Evolutionary conservation across 30 jellyfish, hydroid and myxozoan species (phyloP).

Genomic region (Calvadosia cruxmelitensis): DNA sequence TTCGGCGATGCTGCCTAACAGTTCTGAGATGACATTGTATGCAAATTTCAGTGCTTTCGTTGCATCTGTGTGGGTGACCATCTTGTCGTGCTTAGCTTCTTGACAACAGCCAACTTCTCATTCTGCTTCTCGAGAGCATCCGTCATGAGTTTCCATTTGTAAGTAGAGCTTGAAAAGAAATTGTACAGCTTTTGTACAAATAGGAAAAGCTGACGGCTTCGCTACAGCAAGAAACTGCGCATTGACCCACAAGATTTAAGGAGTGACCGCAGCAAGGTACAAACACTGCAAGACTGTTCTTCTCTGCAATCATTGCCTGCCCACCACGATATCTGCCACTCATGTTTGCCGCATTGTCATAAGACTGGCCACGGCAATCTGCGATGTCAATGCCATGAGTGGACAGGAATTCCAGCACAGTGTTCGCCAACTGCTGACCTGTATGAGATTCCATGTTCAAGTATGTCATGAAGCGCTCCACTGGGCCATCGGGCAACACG

Average conservation of each 20-base stretch:
- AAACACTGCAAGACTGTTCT: conserved; percentile 24
- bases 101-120: neutral
- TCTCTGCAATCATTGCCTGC: conserved; percentile 40
- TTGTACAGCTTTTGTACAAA: conserved; percentile 4
- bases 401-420: conserved; percentile 18
- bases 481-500: conserved; percentile 2
- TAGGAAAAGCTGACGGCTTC: conserved; percentile 38
- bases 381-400: conserved; percentile 19
- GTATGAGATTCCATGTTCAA: neutral
- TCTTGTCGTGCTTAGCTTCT: neutral
- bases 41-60: conserved; percentile 12
- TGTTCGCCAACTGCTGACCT: conserved; percentile 1
- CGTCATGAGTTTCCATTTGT: neutral
- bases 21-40: neutral
- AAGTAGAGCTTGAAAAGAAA: neutral
- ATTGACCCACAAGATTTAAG: conserved; percentile 40
- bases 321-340: conserved; percentile 43
- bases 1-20: conserved; percentile 3
- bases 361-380: conserved; percentile 47
- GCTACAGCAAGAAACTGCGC: conserved; percentile 37
- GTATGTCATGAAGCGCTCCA: neutral
- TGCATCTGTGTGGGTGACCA: conserved; percentile 25
- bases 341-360: conserved; percentile 51
- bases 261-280: conserved; percentile 36
- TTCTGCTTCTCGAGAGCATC: neutral